These are phyloP conservation scores for Dynastes tityus DNA, from an alignment of 2,888 invertebrate genomes.

Conservation along the genomic window DNA sequence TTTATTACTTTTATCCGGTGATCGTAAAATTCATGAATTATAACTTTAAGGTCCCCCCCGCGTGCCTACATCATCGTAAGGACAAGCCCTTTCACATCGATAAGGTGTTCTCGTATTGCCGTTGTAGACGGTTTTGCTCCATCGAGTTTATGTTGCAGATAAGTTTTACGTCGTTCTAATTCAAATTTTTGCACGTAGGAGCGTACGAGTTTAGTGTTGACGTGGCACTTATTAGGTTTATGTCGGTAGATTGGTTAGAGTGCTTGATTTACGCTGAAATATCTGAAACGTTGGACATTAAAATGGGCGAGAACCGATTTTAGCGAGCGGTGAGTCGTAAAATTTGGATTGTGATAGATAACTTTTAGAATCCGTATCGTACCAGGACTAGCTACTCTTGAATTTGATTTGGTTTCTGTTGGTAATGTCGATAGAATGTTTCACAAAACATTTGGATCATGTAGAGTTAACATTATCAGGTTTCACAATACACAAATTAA, in stretches of 20 bases:
- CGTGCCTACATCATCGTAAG: not conserved
- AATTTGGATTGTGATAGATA: not conserved
- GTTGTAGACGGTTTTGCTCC: not conserved
- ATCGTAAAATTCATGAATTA: constrained; percentile 19
- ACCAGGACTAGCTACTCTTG: no score
- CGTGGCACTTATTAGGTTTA: constrained; percentile 5
- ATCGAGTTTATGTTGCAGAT: constrained; percentile 13
- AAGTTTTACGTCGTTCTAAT: constrained; percentile 6
- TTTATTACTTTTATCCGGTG: constrained; percentile 7
- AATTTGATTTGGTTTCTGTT: no score
- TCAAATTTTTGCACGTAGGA: constrained; percentile 7
- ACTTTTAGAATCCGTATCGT: no score
- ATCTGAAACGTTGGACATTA: not conserved
- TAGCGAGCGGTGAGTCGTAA: not conserved
- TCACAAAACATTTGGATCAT: no score
- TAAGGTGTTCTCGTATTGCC: not conserved
- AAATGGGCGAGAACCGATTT: not conserved
- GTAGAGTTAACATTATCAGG: no score
- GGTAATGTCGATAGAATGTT: no score
- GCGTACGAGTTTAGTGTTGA: constrained; percentile 5
- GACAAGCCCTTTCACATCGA: not conserved
- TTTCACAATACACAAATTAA: no score
- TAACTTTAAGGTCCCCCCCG: constrained; percentile 1
- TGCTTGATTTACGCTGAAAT: not conserved
- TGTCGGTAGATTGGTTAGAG: not conserved